These are phyloP conservation scores for Delichon dasypus DNA, from an alignment of 2,797 vertebrate genomes.

Conservation along the genomic window DNA sequence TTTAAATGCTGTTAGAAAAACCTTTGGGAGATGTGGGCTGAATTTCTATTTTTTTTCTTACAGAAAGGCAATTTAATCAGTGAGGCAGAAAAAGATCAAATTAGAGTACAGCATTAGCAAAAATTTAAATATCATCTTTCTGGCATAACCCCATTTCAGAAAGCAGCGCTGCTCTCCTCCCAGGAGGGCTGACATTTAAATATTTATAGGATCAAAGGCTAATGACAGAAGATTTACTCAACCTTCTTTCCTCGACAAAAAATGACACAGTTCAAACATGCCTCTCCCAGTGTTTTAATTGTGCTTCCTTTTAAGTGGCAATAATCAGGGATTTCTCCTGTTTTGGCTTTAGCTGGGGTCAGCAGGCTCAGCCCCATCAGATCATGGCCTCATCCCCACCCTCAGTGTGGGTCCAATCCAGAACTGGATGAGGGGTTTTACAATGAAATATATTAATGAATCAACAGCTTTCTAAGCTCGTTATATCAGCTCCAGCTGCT, in stretches of 20 bases:
- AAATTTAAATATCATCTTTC: not conserved
- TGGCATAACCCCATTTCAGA: not conserved
- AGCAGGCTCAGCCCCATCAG: not conserved
- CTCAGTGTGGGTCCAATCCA: not conserved
- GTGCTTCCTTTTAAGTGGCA: not conserved
- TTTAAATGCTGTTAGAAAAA: not conserved
- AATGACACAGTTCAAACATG: not conserved
- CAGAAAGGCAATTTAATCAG: not conserved
- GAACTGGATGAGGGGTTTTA: not conserved
- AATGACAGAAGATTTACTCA: not conserved
- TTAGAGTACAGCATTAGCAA: not conserved
- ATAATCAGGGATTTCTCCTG: not conserved
- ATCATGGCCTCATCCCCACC: not conserved
- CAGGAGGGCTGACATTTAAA: not conserved
- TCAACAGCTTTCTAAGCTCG: not conserved
- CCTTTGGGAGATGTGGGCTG: not conserved
- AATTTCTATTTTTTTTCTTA: not conserved
- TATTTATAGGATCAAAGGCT: slow-evolving; percentile 2
- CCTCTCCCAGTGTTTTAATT: not conserved
- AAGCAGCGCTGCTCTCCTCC: not conserved
- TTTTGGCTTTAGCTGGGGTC: not conserved
- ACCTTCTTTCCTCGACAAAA: not conserved
- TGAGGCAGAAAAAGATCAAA: not conserved
- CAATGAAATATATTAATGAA: not conserved
- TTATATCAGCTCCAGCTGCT: not conserved